These are phyloP conservation scores for Neuroscelio doddi DNA, from an alignment of 2,888 invertebrate genomes.

Conservation along the genomic window DNA sequence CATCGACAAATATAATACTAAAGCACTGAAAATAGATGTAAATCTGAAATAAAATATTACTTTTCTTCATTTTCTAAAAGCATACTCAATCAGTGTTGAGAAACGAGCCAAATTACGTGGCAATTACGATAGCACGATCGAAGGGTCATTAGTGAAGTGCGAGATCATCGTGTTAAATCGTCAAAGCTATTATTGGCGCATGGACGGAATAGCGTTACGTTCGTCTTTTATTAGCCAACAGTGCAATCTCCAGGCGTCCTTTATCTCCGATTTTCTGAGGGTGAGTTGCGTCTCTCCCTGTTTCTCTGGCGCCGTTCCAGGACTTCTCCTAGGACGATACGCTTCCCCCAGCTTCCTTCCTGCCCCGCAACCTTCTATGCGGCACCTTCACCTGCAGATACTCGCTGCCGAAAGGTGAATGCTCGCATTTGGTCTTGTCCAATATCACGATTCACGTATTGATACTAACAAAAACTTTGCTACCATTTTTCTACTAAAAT, in stretches of 20 bases:
- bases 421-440: background rate
- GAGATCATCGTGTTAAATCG: too few relatives aligned
- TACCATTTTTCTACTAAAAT: too few relatives aligned
- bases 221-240: slow-evolving; percentile 40
- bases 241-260: slow-evolving; percentile 6
- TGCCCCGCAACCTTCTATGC: slow-evolving; percentile 24
- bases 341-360: slow-evolving; percentile 42
- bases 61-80: too few relatives aligned
- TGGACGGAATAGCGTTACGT: slow-evolving; percentile 41
- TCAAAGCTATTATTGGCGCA: slow-evolving; percentile 30
- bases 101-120: too few relatives aligned
- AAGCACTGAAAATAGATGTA: too few relatives aligned
- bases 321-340: slow-evolving; percentile 35
- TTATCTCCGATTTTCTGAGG: slow-evolving; percentile 23
- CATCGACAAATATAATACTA: too few relatives aligned
- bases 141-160: too few relatives aligned
- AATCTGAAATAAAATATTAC: too few relatives aligned
- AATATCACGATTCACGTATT: background rate
- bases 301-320: slow-evolving; percentile 54
- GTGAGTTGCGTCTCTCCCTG: slow-evolving; percentile 54
- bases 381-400: slow-evolving; percentile 19
- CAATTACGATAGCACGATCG: too few relatives aligned
- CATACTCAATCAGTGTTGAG: too few relatives aligned
- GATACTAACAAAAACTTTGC: too few relatives aligned
- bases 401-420: background rate